Evolutionary conservation across 2,888 invertebrate species (phyloP), one percentile per base, ranked within the genome.

Genomic region (Ashinkailepas kermadecensis): DNA sequence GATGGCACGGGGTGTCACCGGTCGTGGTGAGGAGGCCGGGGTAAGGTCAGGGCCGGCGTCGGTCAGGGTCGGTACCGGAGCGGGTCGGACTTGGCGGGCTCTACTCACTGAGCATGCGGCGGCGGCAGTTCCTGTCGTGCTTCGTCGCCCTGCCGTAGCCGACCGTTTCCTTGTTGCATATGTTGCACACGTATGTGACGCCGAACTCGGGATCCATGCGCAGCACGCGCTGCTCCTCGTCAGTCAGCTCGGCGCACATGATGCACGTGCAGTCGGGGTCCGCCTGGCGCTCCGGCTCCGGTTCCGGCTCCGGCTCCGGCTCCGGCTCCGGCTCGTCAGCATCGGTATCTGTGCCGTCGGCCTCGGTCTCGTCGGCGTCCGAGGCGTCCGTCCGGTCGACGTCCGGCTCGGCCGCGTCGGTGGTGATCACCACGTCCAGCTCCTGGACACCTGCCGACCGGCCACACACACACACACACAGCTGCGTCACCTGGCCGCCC

Each of bases 181-280:
- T 39, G 39, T 39, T 39, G 70, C 70, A 70, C 39, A 70, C 70
- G 70, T 70, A 70, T 0, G 23, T 15, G 39, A 23, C 23, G 15
- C 15, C 13, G 70, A 70, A 70, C 7, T 39, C 70, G 23, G 23
- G 9, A 10, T 54, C 56, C 9, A 9, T 23, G 8, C 9, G 23
- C 54, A 74, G 74, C 54, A 9, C 7, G 21, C 10, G 18, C 18
- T 23, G 74, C 74, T 74, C 18, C 54, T 56, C 74, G 21, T 39
- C 74, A 9, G 56, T 74, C 74, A 74, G 74, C 74, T 74, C 74
- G 18, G 54, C 10, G 74, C 74, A 74, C 74, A 74, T 74, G 74
- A 74, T n/a, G 74, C 74, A 74, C 18, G 74, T 4, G 21, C 74
- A 74, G 74, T 21, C 74, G 15, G 74, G 65, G 23, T n/a, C 23